These are phyloP conservation scores for Peromyscus eremicus DNA, from an alignment of 2,797 vertebrate genomes.

Conservation along the genomic window DNA sequence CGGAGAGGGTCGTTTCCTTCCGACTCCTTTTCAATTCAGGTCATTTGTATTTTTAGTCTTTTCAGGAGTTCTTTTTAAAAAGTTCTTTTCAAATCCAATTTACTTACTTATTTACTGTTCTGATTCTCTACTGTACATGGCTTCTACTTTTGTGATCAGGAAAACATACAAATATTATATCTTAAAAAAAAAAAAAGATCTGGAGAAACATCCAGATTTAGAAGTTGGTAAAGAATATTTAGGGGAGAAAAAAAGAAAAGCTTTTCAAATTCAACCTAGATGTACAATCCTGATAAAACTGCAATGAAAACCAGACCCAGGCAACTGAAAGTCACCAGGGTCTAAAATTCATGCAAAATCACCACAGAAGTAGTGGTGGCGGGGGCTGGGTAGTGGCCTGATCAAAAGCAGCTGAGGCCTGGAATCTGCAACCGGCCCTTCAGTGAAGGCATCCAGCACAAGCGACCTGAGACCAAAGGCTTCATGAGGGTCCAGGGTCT, in stretches of 20 bases:
- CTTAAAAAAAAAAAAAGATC: slow-evolving; percentile 10
- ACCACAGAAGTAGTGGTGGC: background rate
- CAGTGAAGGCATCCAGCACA: slow-evolving; percentile 6
- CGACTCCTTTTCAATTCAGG: background rate
- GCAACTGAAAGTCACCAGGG: slow-evolving; percentile 60
- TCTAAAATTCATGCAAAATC: slow-evolving; percentile 77
- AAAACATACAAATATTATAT: slow-evolving; percentile 43
- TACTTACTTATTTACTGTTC: slow-evolving; percentile 1
- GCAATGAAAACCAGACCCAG: slow-evolving; percentile 80
- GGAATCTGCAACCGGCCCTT: slow-evolving; percentile 69
- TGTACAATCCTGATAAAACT: slow-evolving; percentile 77
- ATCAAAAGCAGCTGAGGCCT: slow-evolving; percentile 80
- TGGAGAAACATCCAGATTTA: slow-evolving; percentile 37
- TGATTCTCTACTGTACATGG: slow-evolving; percentile 40
- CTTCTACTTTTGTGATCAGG: slow-evolving; percentile 47
- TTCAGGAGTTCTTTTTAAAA: background rate
- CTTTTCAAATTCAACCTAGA: slow-evolving; percentile 61
- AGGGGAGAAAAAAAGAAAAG: slow-evolving; percentile 62
- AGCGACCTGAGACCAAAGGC: background rate
- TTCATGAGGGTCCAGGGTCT: background rate
- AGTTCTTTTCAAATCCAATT: background rate
- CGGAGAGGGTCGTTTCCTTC: background rate
- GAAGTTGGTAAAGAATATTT: slow-evolving; percentile 73
- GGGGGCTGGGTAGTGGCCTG: background rate
- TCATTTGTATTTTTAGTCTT: background rate